Evolutionary conservation across 2,113 vertebrate species (phyloP).

Genomic region (Podarcis cretensis): DNA sequence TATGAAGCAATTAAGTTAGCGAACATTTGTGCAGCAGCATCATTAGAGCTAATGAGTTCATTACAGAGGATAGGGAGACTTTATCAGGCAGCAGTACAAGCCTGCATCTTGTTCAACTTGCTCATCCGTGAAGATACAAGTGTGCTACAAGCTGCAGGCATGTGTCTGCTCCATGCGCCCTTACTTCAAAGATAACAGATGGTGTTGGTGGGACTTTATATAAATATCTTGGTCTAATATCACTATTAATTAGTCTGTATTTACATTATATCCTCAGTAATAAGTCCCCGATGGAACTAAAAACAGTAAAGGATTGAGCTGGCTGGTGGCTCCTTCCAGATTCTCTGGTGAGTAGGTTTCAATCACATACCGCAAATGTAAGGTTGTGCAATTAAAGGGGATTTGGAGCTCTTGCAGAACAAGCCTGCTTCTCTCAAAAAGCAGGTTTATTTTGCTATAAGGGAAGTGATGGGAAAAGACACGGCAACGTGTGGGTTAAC

Average conservation of each 20-base stretch:
- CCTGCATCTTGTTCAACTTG: slow-evolving; percentile 61
- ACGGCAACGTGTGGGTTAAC: too few species aligned
- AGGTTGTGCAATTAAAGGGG: too few species aligned
- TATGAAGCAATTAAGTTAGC: slow-evolving; percentile 61
- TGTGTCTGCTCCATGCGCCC: slow-evolving; percentile 50
- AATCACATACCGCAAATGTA: too few species aligned
- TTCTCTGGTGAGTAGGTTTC: too few species aligned
- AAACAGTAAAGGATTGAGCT: slow-evolving; percentile 11
- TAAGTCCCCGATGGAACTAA: not conserved
- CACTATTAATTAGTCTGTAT: slow-evolving; percentile 47
- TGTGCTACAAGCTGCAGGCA: slow-evolving; percentile 49
- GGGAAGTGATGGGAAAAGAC: too few species aligned
- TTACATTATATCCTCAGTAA: not conserved
- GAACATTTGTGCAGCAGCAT: slow-evolving; percentile 49
- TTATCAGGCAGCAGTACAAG: slow-evolving; percentile 33
- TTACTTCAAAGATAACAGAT: slow-evolving; percentile 60
- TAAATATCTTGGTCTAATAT: slow-evolving; percentile 52
- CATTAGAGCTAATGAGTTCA: slow-evolving; percentile 59
- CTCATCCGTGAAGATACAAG: slow-evolving; percentile 38
- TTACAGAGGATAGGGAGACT: slow-evolving; percentile 40
- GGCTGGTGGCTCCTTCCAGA: not conserved
- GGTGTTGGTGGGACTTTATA: slow-evolving; percentile 30
- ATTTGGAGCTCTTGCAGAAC: too few species aligned
- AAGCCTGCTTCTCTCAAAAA: too few species aligned
- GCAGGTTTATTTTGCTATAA: too few species aligned